Evolutionary conservation across 1,140 invertebrate species (phyloP).

Genomic region (Ruditapes philippinarum): DNA sequence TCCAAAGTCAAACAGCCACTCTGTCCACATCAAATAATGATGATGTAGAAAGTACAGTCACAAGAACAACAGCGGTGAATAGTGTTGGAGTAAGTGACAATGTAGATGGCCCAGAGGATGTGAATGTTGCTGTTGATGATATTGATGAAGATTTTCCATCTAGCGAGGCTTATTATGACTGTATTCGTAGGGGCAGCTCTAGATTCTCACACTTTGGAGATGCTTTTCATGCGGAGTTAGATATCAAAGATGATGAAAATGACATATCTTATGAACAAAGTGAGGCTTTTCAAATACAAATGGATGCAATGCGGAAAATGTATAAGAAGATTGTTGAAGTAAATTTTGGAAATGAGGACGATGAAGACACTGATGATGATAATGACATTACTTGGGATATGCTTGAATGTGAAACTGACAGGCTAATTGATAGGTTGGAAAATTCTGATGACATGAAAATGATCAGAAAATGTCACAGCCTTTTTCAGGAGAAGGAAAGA

Average conservation of each 20-base stretch:
- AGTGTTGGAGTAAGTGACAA: not conserved
- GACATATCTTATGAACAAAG: conserved; percentile 25
- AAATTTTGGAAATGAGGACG: conserved; percentile 1
- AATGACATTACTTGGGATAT: conserved; percentile 31
- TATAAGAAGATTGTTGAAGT: conserved; percentile 22
- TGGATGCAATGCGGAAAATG: conserved; percentile 19
- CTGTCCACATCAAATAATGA: not conserved
- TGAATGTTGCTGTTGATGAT: not conserved
- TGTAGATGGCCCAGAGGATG: conserved; percentile 42
- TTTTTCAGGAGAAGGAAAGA: conserved; percentile 45
- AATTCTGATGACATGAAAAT: conserved; percentile 54
- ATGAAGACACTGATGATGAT: conserved; percentile 24
- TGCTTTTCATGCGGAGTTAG: not conserved
- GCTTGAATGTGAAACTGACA: conserved; percentile 3
- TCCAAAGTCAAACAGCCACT: not conserved
- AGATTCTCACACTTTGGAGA: not conserved
- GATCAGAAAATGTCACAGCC: conserved; percentile 22
- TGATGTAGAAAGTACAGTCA: conserved; percentile 25
- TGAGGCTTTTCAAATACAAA: not conserved
- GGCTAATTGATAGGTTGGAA: not conserved
- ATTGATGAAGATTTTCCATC: conserved; percentile 36
- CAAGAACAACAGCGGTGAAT: not conserved
- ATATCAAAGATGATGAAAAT: conserved; percentile 7
- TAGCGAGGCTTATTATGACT: conserved; percentile 55
- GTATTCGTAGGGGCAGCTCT: conserved; percentile 30